Percentiles rank a stretch among this genome's conserved stretches.
phyloP scores from a whole-genome alignment of 1,140 invertebrate genomes.

The Telenomus remus region DNA sequence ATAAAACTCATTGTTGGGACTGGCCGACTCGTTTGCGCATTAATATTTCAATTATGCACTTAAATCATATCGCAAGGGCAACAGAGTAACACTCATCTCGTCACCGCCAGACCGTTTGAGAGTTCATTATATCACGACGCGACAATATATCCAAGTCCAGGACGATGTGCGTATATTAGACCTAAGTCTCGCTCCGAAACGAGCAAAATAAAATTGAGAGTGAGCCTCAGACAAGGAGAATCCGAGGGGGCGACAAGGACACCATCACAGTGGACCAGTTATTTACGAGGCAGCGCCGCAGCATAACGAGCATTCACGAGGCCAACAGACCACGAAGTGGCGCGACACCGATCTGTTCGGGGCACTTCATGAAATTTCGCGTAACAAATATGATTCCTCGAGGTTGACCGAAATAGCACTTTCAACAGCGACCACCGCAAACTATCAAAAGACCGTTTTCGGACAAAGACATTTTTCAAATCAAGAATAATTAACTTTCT shows the following conservation, averaged over 20 bases:
- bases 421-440: no score
- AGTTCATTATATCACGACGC: conserved; percentile 53
- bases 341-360: conserved; percentile 69
- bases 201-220: conserved; percentile 53
- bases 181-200: conserved; percentile 18
- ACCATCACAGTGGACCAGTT: conserved; percentile 59
- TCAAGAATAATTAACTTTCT: no score
- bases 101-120: conserved; percentile 31
- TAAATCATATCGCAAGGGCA: conserved; percentile 42
- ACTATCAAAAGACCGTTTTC: no score
- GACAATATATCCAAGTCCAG: conserved; percentile 46
- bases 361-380: conserved; percentile 67
- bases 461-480: no score
- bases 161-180: conserved; percentile 46
- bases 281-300: conserved; percentile 70
- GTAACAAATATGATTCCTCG: conserved; percentile 62
- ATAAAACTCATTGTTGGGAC: conserved; percentile 49
- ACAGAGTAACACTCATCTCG: conserved; percentile 41
- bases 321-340: conserved; percentile 67
- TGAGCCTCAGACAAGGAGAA: conserved; percentile 43
- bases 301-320: conserved; percentile 68
- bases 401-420: no score
- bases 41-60: conserved; percentile 58
- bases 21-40: conserved; percentile 36
- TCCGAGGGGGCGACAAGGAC: conserved; percentile 53